Evolutionary conservation across 2,797 vertebrate species (phyloP), one percentile per base, ranked within the genome.

Genomic region (Atherinosoma microstoma): DNA sequence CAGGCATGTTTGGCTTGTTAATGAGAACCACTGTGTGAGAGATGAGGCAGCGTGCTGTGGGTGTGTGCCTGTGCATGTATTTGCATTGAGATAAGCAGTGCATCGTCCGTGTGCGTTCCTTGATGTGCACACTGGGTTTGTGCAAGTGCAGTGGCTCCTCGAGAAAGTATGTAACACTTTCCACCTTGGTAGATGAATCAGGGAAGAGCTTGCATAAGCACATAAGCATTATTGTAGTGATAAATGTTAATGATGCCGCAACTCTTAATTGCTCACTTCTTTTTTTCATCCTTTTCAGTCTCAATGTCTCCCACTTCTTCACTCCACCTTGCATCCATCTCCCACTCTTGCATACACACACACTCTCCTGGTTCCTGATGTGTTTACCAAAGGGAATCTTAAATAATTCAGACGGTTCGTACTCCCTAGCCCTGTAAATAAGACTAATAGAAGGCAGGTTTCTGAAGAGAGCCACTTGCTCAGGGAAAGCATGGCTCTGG

Each of bases 1-100:
- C 84, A 86, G 93, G 93, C 93, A 89, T 91, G 91, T 93, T 92
- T 91, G 92, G 90, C 84, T 92, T 91, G 89, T 91, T 93, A 93
- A 93, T 93, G 91, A 93, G 90, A 91, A 86, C 75, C 80, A 80
- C 89, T 84, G 86, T 82, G 89, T 78, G 86, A 84, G 86, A 84
- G 87, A 84, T 86, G 83, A 88, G 80, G 75, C 79, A 32, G 79
- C 16, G 32, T 76, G 74, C 81, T 76, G 88, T 75, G 86, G 75
- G 84, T 84, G 87, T 87, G 78, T 83, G 85, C 66, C 66, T 83
- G 76, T 42, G 87, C 79, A 84, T 92, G 89, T 74, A 88, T 93
- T 91, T 92, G 90, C 89, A 87, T 91, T 70, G 86, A 78, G 87
- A 90, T 88, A 83, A 84, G 84, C 74, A 36, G 69, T 11, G 59